Base-by-base conservation (phyloP, 2,888 invertebrate genomes). In the Sialis fuliginosa region DNA sequence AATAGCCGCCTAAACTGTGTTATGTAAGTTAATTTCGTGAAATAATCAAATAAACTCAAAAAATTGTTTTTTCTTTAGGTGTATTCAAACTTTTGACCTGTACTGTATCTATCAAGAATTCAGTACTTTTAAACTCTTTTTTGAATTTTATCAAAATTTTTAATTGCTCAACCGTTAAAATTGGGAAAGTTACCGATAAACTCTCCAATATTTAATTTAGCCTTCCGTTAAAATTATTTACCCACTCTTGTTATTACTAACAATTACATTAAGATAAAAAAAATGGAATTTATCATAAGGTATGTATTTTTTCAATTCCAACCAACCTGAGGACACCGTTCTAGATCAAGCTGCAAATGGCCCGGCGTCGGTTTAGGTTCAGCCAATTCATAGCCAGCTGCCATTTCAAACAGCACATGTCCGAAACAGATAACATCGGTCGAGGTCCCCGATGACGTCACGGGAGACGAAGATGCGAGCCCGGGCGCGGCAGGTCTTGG, bases 351-450 rank as follows among this genome's bases (percentile, higher is more conserved):
- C 62, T 76, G 62, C 61, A 85, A 68, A 58, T 90, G 77, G 52
- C 79, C 78, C 4, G 81, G 75, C 53, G 82, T 75, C 44, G 85
- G 84, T 58, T 76, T 75, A 45, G 87, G 77, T 39, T 81, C 71
- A 54, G 81, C 77, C 52, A 90, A 66, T 58, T 89, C 86, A 54
- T 81, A 78, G 37, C 88, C 92, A 12, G 87, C 81, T 56, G 88
- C 81, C 91, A 92, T 92, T 68, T 92, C 92, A 63, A 85, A 91
- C 48, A 93, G 69, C 58, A 92, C 75, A 62, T 86, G 84, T 33
- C 89, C 90, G 55, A 91, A 81, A 56, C 79, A 79, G 52, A 81
- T 68, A 10, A 76, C 74, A 60, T 82, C 81, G 48, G 80, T 71
- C 7, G 70, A 68, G 12, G 66, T 66, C 8, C 69, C 59, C 61